Evolutionary conservation across 2,888 invertebrate genomes (phyloP), one percentile per base, ranked within the genome.

Genomic region (Ametastegia equiseti): DNA sequence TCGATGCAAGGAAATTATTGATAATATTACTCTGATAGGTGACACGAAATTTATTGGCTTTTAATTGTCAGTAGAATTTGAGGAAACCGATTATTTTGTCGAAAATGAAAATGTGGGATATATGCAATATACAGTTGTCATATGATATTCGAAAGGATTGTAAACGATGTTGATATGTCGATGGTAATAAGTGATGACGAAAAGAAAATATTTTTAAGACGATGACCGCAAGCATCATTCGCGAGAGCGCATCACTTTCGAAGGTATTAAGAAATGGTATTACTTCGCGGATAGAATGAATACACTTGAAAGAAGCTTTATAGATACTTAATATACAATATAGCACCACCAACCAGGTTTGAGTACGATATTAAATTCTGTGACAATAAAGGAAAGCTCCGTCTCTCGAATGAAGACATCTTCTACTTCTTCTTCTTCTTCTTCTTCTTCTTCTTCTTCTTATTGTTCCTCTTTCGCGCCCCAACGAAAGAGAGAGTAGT

Each of bases 301-400:
- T 57, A 30, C 39, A 78, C 19, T 42, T 60, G 73, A 27, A 69
- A 84, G 83, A 75, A 27, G 60, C 69, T 39, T 81, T 81, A 81
- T 63, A 65, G 81, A 73, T 77, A 77, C 81, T 81, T 81, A 78
- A 75, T 81, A 75, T 81, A 81, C 57, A 77, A 77, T 73, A 65
- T 71, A 73, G 65, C 45, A 36, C 65, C 77, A 33, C 60, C 77
- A 81, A 81, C 65, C 47, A 65, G n/a, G 81, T 77, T 81, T 78
- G 54, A 81, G 81, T 81, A 54, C 77, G 81, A 81, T 81, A 81
- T 81, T 81, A 81, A 81, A 81, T 77, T 81, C 81, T 77, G 78
- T 19, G 81, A 78, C 63, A 81, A 81, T 81, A 81, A 81, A 81
- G 77, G 63, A 78, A 77, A 73, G 45, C 45, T 36, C 13, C 47